These are phyloP conservation scores for Zosterops hypoxanthus DNA, from an alignment of 2,113 vertebrate species.

Conservation along the genomic window DNA sequence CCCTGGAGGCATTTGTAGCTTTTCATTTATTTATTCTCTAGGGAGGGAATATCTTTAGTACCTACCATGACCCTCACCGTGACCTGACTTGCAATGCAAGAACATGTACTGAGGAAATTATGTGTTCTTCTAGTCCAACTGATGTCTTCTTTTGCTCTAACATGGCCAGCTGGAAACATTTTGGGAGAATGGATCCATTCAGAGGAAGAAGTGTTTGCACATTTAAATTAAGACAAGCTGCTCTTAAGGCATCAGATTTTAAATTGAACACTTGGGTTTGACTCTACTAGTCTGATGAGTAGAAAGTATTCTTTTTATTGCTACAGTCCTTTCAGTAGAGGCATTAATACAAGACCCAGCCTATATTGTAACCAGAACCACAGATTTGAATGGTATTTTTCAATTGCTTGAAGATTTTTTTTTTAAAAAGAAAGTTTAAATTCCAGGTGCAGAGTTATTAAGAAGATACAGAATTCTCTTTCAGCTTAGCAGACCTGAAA, in stretches of 20 bases:
- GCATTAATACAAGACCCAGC: background rate
- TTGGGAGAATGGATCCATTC: constrained; percentile 37
- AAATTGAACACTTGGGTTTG: constrained; percentile 26
- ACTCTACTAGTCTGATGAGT: background rate
- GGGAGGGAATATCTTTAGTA: constrained; percentile 46
- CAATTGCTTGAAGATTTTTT: background rate
- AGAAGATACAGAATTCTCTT: background rate
- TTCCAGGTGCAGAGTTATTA: background rate
- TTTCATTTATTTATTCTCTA: constrained; percentile 52
- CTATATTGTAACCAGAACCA: background rate
- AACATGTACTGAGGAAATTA: constrained; percentile 15
- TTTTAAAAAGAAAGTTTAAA: background rate
- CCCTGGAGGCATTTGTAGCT: constrained; percentile 17
- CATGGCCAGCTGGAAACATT: constrained; percentile 55
- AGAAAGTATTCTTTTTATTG: constrained; percentile 33
- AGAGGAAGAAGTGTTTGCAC: constrained; percentile 47
- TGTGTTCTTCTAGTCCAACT: background rate
- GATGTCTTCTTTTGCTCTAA: constrained; percentile 46
- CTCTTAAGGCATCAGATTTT: constrained; percentile 31
- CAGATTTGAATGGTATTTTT: background rate
- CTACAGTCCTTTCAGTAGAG: background rate
- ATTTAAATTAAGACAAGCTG: constrained; percentile 59
- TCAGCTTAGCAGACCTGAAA: background rate
- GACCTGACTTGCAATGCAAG: constrained; percentile 48
- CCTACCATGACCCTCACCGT: constrained; percentile 37